Evolutionary conservation across 1,140 invertebrate genomes (phyloP).

Genomic region (Mylabris phalerata): DNA sequence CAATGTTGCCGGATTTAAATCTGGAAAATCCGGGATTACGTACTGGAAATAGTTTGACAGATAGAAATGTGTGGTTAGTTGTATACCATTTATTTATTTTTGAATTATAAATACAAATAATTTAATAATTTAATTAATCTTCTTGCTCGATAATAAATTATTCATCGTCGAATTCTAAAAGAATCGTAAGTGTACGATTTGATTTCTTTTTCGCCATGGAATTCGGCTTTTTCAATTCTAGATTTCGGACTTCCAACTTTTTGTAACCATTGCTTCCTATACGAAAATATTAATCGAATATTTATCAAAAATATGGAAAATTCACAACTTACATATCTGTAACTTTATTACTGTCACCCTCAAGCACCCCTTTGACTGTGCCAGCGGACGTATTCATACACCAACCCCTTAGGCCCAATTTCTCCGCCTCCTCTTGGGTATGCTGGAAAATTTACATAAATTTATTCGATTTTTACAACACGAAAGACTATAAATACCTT

Average conservation of each 20-base stretch:
- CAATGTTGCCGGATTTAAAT: too few relatives aligned
- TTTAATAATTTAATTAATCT: too few relatives aligned
- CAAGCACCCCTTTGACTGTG: slow-evolving; percentile 64
- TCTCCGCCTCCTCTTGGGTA: slow-evolving; percentile 59
- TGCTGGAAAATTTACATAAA: slow-evolving; percentile 44
- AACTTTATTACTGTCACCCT: slow-evolving; percentile 58
- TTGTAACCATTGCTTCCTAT: slow-evolving; percentile 64
- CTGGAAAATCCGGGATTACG: too few relatives aligned
- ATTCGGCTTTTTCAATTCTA: too few relatives aligned
- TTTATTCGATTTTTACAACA: slow-evolving; percentile 1
- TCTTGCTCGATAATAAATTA: too few relatives aligned
- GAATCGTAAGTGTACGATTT: too few relatives aligned
- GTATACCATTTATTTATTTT: too few relatives aligned
- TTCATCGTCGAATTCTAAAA: too few relatives aligned
- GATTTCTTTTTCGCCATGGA: too few relatives aligned
- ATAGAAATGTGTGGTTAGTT: too few relatives aligned
- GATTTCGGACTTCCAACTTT: slow-evolving; percentile 42
- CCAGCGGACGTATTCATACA: slow-evolving; percentile 64
- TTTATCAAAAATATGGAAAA: not conserved
- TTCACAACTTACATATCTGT: slow-evolving; percentile 54
- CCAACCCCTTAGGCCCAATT: slow-evolving; percentile 63
- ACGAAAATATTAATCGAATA: slow-evolving; percentile 18
- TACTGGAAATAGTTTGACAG: too few relatives aligned
- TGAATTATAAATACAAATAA: too few relatives aligned
- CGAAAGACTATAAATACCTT: slow-evolving; percentile 43